Evolutionary conservation across 2,888 invertebrate genomes (phyloP).

Genomic region (Apotomis betuletana): DNA sequence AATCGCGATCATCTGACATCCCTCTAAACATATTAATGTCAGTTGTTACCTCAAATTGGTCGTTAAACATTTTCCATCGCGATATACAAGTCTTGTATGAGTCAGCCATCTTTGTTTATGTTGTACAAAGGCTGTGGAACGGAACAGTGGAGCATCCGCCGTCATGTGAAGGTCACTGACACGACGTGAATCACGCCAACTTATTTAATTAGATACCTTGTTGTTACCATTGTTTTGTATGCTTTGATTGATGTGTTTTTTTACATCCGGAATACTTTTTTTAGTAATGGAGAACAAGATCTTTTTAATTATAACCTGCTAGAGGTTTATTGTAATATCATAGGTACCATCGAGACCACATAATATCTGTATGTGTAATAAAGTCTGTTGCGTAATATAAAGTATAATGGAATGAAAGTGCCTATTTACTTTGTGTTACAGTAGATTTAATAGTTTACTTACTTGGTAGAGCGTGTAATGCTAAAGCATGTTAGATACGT

Average conservation of each 20-base stretch:
- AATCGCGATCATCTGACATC: not conserved
- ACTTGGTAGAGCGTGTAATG: too few relatives aligned
- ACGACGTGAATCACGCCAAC: slow-evolving; percentile 65
- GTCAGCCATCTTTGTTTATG: slow-evolving; percentile 42
- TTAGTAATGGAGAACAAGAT: not conserved
- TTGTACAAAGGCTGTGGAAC: slow-evolving; percentile 57
- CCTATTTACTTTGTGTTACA: too few relatives aligned
- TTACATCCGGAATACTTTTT: not conserved
- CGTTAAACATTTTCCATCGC: slow-evolving; percentile 28
- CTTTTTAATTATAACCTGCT: slow-evolving; percentile 8
- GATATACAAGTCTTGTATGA: slow-evolving; percentile 32
- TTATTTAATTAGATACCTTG: slow-evolving; percentile 63
- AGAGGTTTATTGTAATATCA: not conserved
- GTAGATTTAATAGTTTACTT: too few relatives aligned
- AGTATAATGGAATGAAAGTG: too few relatives aligned
- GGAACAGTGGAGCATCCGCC: slow-evolving; percentile 64
- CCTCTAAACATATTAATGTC: slow-evolving; percentile 2
- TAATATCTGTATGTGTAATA: too few relatives aligned
- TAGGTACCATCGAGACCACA: too few relatives aligned
- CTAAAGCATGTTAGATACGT: too few relatives aligned
- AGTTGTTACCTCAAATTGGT: slow-evolving; percentile 2
- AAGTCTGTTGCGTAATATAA: too few relatives aligned
- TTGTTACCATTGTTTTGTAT: slow-evolving; percentile 40
- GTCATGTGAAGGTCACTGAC: slow-evolving; percentile 75
- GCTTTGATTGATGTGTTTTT: slow-evolving; percentile 33